phyloP scores from a whole-genome alignment of 2,797 vertebrate genomes.

The Pagetopsis macropterus region DNA sequence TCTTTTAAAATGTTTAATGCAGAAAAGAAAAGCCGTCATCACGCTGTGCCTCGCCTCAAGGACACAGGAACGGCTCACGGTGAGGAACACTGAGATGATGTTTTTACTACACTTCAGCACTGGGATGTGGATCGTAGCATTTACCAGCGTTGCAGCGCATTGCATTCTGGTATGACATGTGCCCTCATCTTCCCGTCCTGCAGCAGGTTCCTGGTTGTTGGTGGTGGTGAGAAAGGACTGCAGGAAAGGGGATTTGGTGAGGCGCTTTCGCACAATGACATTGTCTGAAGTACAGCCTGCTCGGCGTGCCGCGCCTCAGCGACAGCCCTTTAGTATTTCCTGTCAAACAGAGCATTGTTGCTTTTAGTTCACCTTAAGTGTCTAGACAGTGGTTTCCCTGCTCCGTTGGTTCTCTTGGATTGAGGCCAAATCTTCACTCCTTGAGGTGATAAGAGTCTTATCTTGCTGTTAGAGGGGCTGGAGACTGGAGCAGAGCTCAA shows the following conservation, averaged over 20 bases:
- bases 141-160: slow-evolving; percentile 5
- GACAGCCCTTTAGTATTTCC: slow-evolving; percentile 86
- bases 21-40: background rate
- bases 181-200: slow-evolving; percentile 45
- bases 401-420: slow-evolving; percentile 86
- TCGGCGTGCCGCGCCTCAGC: slow-evolving; percentile 75
- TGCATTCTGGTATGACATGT: slow-evolving; percentile 26
- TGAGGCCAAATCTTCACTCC: slow-evolving; percentile 87
- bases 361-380: slow-evolving; percentile 86
- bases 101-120: background rate
- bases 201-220: slow-evolving; percentile 74
- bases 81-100: background rate
- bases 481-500: slow-evolving; percentile 82
- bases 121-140: background rate
- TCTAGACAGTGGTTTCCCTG: slow-evolving; percentile 89
- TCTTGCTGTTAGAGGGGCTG: slow-evolving; percentile 84
- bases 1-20: background rate
- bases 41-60: background rate
- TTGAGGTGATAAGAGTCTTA: slow-evolving; percentile 88
- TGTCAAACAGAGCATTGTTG: slow-evolving; percentile 86
- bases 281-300: slow-evolving; percentile 82
- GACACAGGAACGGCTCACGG: background rate
- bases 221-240: slow-evolving; percentile 76
- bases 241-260: slow-evolving; percentile 82
- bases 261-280: slow-evolving; percentile 81